Evolutionary conservation across 2,888 invertebrate species (phyloP).

Genomic region (Petrophora chlorosata): DNA sequence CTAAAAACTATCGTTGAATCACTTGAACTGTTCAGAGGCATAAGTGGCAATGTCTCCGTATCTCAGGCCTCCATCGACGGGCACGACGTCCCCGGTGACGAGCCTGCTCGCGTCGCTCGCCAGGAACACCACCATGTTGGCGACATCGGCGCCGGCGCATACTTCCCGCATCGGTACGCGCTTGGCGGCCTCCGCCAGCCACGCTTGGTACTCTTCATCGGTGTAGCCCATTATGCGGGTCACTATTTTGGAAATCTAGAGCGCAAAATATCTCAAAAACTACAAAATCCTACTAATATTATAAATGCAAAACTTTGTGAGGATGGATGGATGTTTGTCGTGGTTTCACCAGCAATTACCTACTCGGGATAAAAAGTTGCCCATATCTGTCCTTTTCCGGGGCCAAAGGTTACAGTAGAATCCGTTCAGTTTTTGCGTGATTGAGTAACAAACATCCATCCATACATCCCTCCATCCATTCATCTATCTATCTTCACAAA

Average conservation of each 20-base stretch:
- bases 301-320: too few species aligned
- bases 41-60: conserved; percentile 1
- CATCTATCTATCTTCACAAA: too few species aligned
- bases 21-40: conserved; percentile 9
- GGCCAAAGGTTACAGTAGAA: too few species aligned
- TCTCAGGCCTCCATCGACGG: conserved; percentile 16
- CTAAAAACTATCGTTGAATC: background rate
- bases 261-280: too few species aligned
- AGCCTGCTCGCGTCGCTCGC: conserved; percentile 12
- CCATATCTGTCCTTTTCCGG: too few species aligned
- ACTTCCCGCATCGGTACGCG: conserved; percentile 9
- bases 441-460: too few species aligned
- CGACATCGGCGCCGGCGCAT: conserved; percentile 5
- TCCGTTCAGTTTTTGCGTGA: too few species aligned
- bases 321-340: too few species aligned
- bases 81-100: conserved; percentile 10
- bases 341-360: too few species aligned
- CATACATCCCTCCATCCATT: too few species aligned
- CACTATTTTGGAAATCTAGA: conserved; percentile 5
- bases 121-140: conserved; percentile 1
- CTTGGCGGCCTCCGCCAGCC: conserved; percentile 5
- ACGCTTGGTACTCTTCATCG: conserved; percentile 3
- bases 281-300: too few species aligned
- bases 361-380: too few species aligned
- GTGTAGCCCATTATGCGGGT: conserved; percentile 1